phyloP scores from a whole-genome alignment of 2,797 vertebrate species.

The Pterois miles region DNA sequence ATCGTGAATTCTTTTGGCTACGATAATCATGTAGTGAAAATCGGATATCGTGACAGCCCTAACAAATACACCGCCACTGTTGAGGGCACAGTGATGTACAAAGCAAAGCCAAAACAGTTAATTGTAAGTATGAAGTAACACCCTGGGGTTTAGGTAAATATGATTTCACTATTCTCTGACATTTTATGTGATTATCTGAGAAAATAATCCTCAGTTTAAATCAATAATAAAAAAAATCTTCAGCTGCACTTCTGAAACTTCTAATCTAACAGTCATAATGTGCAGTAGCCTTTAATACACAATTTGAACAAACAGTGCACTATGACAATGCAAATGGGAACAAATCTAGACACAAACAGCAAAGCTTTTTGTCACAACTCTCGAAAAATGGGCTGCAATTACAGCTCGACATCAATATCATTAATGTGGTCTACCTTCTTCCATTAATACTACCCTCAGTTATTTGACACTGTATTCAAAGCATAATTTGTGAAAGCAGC shows the following conservation, averaged over 20 bases:
- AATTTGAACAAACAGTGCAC: too few species aligned
- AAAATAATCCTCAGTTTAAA: neutral
- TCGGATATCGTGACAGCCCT: too few species aligned
- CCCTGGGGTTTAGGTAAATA: neutral
- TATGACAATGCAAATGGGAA: neutral
- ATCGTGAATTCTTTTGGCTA: too few species aligned
- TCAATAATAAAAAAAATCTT: neutral
- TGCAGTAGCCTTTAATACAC: neutral
- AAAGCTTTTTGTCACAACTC: neutral
- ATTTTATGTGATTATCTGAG: neutral
- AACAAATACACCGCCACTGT: neutral
- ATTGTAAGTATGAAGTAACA: neutral
- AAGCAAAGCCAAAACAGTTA: neutral
- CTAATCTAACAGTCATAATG: neutral
- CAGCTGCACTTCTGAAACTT: neutral
- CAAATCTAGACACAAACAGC: neutral
- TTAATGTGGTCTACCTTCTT: neutral
- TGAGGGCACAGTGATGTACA: neutral
- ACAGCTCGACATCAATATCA: neutral
- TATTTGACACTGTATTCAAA: neutral
- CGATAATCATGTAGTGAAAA: too few species aligned
- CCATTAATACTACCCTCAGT: neutral
- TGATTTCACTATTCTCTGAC: neutral
- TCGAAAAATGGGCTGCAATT: neutral
- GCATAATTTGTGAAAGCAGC: neutral